phyloP scores from a whole-genome alignment of 2,113 vertebrate species.

The Sus scrofa region DNA sequence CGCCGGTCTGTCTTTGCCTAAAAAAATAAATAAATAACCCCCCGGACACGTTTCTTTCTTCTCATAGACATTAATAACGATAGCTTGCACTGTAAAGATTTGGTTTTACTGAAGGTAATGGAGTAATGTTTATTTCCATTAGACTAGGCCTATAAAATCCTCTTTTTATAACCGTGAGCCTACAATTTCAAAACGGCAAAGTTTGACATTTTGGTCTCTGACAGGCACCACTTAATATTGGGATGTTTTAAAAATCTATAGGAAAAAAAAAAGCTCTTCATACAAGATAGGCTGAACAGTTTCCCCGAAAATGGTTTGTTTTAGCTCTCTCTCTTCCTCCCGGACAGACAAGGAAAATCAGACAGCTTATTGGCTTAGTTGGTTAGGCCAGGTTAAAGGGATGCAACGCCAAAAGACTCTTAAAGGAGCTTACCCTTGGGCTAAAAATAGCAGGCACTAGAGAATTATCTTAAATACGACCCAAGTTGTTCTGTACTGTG shows the following conservation, averaged over 20 bases:
- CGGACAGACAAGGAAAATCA: conserved; percentile 87
- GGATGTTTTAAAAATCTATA: conserved; percentile 84
- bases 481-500: conserved; percentile 90
- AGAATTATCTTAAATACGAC: conserved; percentile 93
- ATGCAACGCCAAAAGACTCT: conserved; percentile 94
- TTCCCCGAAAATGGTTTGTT: conserved; percentile 88
- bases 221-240: conserved; percentile 84
- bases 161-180: conserved; percentile 82
- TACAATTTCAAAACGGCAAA: conserved; percentile 84
- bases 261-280: conserved; percentile 82
- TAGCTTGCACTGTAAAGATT: conserved; percentile 74
- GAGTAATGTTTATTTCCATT: conserved; percentile 85
- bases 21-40: conserved; percentile 71
- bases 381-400: conserved; percentile 96
- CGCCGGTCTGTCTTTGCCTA: conserved; percentile 16
- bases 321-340: conserved; percentile 88
- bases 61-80: conserved; percentile 69
- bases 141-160: conserved; percentile 82
- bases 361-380: conserved; percentile 97
- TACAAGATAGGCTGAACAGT: conserved; percentile 84
- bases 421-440: conserved; percentile 94
- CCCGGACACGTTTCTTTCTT: conserved; percentile 62
- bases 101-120: conserved; percentile 79
- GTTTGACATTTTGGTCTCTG: conserved; percentile 85
- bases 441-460: conserved; percentile 96